Evolutionary conservation across 2,888 invertebrate genomes (phyloP), one percentile per base, ranked within the genome.

Genomic region (Orthonevra nobilis): DNA sequence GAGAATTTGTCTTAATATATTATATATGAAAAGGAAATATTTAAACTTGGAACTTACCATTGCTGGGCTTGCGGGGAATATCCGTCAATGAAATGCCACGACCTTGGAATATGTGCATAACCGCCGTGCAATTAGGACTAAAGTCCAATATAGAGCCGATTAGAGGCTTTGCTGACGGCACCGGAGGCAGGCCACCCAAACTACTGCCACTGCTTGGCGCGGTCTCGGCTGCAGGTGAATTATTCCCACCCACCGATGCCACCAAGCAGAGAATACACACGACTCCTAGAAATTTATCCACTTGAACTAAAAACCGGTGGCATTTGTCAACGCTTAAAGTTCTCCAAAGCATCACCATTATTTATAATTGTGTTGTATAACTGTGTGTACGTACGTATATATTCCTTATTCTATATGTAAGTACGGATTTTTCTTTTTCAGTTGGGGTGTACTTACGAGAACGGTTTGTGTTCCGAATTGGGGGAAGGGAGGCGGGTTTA

Each of bases 41-140:
- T n/a, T n/a, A n/a, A n/a, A n/a, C n/a, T n/a, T n/a, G n/a, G n/a
- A n/a, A 87, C 90, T 90, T 84, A 90, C 90, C 90, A 85, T 90
- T 89, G 61, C 89, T 89, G 15, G 90, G 89, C 69, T 90, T 90
- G 83, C 89, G 89, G 7, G 90, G 90, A 83, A 90, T 90, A 46
- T 90, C 90, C 28, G 86, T 88, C 61, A 86, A 84, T 74, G 89
- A 89, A 82, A 90, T 90, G 64, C 90, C 90, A 68, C 90, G 88
- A 10, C 87, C 84, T 84, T 89, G 89, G 81, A 90, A 90, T 68
- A 90, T 87, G 61, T 89, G 87, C 81, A 86, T 86, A 72, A 90
- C 90, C 61, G 88, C 88, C 70, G 88, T 89, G 83, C 90, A 90
- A 82, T 89, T 90, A 61, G 88, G 87, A 56, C 85, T 88, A 75